Conservation (phyloP, 2,113 vertebrate species). For the Otocyon megalotis region DNA sequence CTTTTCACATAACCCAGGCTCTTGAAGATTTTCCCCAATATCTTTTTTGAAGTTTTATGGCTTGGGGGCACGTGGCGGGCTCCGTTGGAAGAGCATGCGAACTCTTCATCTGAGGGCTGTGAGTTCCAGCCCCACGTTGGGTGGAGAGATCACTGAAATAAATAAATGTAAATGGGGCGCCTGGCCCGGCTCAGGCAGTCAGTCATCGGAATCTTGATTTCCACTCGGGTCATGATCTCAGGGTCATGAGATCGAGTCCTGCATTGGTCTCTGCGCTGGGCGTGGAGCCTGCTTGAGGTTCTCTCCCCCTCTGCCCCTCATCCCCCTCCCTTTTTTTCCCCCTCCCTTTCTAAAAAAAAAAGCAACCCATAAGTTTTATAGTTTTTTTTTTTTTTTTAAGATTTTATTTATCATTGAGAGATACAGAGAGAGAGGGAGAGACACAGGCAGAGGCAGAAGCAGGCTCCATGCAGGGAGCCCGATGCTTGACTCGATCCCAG, state of each 20-base stretch:
- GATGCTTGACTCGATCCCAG: too few species aligned
- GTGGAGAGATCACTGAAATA: not conserved
- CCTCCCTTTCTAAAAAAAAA: too few species aligned
- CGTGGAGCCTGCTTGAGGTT: not conserved
- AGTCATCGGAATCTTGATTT: not conserved
- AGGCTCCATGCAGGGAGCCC: too few species aligned
- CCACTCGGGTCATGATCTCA: not conserved
- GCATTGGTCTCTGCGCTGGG: not conserved
- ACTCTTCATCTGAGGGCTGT: not conserved
- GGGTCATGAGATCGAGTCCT: not conserved
- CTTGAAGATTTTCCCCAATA: not conserved
- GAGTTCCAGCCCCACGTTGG: accelerated
- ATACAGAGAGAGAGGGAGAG: too few species aligned
- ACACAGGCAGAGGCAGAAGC: too few species aligned
- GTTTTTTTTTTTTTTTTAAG: too few species aligned
- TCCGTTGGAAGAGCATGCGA: not conserved
- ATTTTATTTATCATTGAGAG: too few species aligned
- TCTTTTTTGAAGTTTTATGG: not conserved
- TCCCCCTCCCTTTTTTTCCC: too few species aligned
- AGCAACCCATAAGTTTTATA: too few species aligned
- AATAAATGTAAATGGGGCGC: too few species aligned
- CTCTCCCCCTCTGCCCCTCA: not conserved
- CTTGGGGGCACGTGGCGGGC: not conserved
- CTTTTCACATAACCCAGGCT: not conserved
- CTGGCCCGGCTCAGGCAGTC: not conserved